phyloP scores from a whole-genome alignment of 2,113 vertebrate species.

The Dromaius novaehollandiae region DNA sequence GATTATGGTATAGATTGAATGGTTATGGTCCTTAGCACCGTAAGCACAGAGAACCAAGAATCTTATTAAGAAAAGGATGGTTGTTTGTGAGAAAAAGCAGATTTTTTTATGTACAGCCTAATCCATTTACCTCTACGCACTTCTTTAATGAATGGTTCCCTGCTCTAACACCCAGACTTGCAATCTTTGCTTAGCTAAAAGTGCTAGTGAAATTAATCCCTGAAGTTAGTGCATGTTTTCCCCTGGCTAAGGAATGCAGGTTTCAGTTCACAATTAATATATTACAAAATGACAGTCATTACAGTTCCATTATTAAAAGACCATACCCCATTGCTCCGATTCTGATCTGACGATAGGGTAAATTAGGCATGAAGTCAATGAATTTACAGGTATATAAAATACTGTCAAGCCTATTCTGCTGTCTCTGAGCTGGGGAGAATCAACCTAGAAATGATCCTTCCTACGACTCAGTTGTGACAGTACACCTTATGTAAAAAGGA shows the following conservation, averaged over 20 bases:
- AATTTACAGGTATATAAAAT: background rate
- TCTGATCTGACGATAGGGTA: background rate
- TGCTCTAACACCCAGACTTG: background rate
- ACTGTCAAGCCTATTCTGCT: background rate
- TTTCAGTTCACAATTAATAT: background rate
- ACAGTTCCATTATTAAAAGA: background rate
- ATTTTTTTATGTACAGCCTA: background rate
- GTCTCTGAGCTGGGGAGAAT: background rate
- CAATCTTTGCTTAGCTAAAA: background rate
- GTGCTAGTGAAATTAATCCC: background rate
- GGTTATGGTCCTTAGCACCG: background rate
- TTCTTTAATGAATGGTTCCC: background rate
- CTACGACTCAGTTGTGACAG: accelerated
- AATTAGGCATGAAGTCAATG: background rate
- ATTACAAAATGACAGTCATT: background rate
- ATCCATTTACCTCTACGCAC: background rate
- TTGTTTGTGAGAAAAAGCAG: background rate
- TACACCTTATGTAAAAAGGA: background rate
- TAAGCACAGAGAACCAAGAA: background rate
- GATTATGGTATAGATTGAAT: background rate
- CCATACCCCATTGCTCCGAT: background rate
- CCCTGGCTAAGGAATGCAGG: background rate
- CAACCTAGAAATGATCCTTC: background rate
- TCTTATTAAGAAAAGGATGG: background rate
- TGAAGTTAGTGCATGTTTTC: background rate